A percentile compares a stretch with the other conserved stretches of the same genome.
Evolutionary conservation across 2,113 vertebrate species (phyloP).

Genomic region (Phalacrocorax aristotelis): DNA sequence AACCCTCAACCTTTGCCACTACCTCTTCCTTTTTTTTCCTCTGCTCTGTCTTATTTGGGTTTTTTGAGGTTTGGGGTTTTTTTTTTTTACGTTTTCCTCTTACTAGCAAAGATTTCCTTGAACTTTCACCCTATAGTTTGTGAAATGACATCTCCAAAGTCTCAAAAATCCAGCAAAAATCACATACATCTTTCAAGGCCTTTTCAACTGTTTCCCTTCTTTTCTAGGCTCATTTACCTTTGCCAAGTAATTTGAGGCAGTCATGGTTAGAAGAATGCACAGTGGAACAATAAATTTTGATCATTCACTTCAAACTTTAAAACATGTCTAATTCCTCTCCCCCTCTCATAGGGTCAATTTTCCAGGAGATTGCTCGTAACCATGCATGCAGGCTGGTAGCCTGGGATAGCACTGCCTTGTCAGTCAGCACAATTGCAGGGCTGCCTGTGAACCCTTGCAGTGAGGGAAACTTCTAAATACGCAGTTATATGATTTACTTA

Average conservation of each 20-base stretch:
- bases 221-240: slow-evolving; percentile 2
- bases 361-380: not conserved
- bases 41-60: not conserved
- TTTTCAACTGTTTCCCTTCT: not conserved
- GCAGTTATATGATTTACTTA: not conserved
- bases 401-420: not conserved
- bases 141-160: not conserved
- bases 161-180: not conserved
- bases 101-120: slow-evolving; percentile 7
- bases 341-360: not conserved
- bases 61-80: not conserved
- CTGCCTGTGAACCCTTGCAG: not conserved
- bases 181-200: not conserved
- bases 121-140: not conserved
- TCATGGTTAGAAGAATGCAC: not conserved
- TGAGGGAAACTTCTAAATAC: not conserved
- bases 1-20: slow-evolving; percentile 62
- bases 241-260: not conserved
- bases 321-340: not conserved
- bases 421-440: not conserved
- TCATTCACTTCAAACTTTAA: not conserved
- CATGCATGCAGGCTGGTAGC: not conserved
- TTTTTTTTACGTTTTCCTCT: not conserved
- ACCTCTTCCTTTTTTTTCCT: not conserved
- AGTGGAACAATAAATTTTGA: not conserved